Conservation (phyloP, 1,140 invertebrate genomes). For the Fopius arisanus region DNA sequence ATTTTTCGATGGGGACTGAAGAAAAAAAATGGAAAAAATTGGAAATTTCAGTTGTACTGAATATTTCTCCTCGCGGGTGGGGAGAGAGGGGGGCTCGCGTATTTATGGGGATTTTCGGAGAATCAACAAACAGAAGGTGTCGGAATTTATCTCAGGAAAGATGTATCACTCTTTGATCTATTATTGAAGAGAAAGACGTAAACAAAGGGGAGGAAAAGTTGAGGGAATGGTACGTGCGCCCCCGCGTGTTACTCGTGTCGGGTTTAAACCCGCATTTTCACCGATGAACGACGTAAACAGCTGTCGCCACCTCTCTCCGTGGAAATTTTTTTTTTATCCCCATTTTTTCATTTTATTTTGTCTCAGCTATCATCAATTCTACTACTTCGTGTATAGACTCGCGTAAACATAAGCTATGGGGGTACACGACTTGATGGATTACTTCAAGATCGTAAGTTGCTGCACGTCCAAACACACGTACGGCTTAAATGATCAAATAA, state of each 20-base stretch:
- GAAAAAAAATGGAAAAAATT: background rate
- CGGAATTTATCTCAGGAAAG: background rate
- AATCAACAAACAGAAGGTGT: background rate
- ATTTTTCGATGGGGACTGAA: background rate
- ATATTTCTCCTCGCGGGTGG: no score
- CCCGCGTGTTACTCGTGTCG: slow-evolving; percentile 2
- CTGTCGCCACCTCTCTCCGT: slow-evolving; percentile 22
- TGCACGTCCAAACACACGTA: slow-evolving; percentile 20
- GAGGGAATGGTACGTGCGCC: slow-evolving; percentile 5
- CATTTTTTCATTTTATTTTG: background rate
- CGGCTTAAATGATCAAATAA: slow-evolving; percentile 5
- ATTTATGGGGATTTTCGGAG: no score
- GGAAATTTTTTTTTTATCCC: background rate
- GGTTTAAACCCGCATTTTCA: slow-evolving; percentile 19
- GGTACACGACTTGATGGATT: slow-evolving; percentile 23
- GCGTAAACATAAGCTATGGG: slow-evolving; percentile 23
- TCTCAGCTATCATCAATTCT: slow-evolving; percentile 6
- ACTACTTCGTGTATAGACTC: slow-evolving; percentile 1
- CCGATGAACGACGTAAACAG: slow-evolving; percentile 33
- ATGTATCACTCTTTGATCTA: slow-evolving; percentile 19
- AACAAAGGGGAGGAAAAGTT: background rate
- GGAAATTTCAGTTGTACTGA: no score
- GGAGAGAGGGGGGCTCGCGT: no score
- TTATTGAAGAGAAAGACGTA: slow-evolving; percentile 20
- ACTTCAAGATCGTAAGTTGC: slow-evolving; percentile 14